Conservation (phyloP, 2,113 vertebrate species). For the human (Homo sapiens) region GRCh38 chr13:30483001-30483500, state of each 20-base stretch:
- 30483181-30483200: not conserved
- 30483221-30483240: not conserved
- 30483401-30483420: not conserved
- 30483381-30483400: not conserved
- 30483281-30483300: not conserved
- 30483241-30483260: not conserved
- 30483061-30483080: too few species aligned
- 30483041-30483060: too few species aligned
- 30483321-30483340: too few species aligned
- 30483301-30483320: not conserved
- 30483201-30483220: not conserved
- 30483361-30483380: not conserved
- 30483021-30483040: too few species aligned
- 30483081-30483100: not conserved
- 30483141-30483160: not conserved
- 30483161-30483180: not conserved
- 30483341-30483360: not conserved
- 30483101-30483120: not conserved
- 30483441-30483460: not conserved
- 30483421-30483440: not conserved
- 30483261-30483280: not conserved
- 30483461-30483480: not conserved
- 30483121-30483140: not conserved
- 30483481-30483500: not conserved
- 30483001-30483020: too few species aligned